Percentiles rank a stretch among this genome's conserved stretches.
phyloP scores from a whole-genome alignment of 2,888 invertebrate genomes.

The Brachynemurus nebulosus region DNA sequence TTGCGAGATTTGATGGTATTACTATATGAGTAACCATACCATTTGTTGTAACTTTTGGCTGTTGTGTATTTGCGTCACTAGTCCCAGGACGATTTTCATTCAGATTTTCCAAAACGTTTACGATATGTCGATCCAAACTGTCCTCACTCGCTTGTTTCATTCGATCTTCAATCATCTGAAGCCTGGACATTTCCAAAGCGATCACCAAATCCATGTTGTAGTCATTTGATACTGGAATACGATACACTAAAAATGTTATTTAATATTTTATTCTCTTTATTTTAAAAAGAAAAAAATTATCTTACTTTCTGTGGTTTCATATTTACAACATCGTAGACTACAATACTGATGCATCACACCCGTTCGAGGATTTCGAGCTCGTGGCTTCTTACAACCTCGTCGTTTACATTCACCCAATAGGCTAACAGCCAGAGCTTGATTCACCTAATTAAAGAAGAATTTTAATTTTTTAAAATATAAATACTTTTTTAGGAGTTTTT shows the following conservation, averaged over 20 bases:
- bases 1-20: neutral
- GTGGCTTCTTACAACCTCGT: conserved; percentile 30
- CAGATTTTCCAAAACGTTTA: conserved; percentile 16
- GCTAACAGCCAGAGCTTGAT: conserved; percentile 26
- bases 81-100: conserved; percentile 24
- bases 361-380: conserved; percentile 35
- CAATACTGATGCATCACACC: conserved; percentile 39
- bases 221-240: conserved; percentile 29
- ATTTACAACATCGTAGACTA: conserved; percentile 34
- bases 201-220: conserved; percentile 49
- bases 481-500: too few relatives aligned
- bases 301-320: conserved; percentile 21
- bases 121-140: conserved; percentile 4
- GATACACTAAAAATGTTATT: conserved; percentile 19
- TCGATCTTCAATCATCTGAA: conserved; percentile 49
- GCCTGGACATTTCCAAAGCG: conserved; percentile 51
- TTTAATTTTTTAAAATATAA: too few relatives aligned
- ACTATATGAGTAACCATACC: neutral
- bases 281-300: neutral
- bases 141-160: conserved; percentile 29
- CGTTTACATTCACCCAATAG: conserved; percentile 30
- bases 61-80: conserved; percentile 22
- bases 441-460: conserved; percentile 19
- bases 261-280: neutral
- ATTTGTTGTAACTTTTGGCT: neutral